A percentile compares a stretch with the other conserved stretches of the same genome.
Conservation (phyloP, 1,140 invertebrate genomes). For the Drosophila simulans region DNA sequence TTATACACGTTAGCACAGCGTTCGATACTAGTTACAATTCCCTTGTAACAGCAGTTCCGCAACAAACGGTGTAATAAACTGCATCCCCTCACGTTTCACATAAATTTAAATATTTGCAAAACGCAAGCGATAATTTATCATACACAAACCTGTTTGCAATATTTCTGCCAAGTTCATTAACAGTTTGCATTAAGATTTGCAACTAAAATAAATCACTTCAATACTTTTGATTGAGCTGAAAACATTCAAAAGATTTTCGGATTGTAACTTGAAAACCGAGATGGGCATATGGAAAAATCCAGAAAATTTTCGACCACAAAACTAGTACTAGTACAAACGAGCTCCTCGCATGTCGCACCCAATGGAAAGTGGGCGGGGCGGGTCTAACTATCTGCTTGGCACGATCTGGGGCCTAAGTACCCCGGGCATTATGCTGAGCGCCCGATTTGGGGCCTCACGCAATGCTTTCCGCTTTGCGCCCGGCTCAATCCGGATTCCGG, state of each 20-base stretch:
- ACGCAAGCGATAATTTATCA: slow-evolving; percentile 3
- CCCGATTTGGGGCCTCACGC: slow-evolving; percentile 36
- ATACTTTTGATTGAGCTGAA: not conserved
- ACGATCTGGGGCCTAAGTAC: slow-evolving; percentile 41
- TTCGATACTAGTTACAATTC: not conserved
- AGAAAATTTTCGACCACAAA: not conserved
- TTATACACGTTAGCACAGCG: not conserved
- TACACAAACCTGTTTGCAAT: slow-evolving; percentile 21
- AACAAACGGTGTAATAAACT: slow-evolving; percentile 11
- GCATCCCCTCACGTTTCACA: not conserved
- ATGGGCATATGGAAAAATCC: too few relatives aligned
- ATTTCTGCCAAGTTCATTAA: slow-evolving; percentile 36
- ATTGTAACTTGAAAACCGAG: too few relatives aligned
- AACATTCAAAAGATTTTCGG: too few relatives aligned
- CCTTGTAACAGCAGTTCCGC: not conserved
- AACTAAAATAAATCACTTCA: not conserved
- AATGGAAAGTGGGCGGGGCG: not conserved
- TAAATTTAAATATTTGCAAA: not conserved
- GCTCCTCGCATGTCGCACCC: slow-evolving; percentile 34
- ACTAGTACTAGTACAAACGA: slow-evolving; percentile 6
- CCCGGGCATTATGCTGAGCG: slow-evolving; percentile 33
- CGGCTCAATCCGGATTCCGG: slow-evolving; percentile 48
- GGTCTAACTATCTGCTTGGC: slow-evolving; percentile 32
- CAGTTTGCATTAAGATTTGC: slow-evolving; percentile 20
- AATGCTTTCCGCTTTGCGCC: slow-evolving; percentile 41